A percentile compares a stretch with the other conserved stretches of the same genome.
Evolutionary conservation across 2,797 vertebrate genomes (phyloP).

Genomic region (Fringilla coelebs): DNA sequence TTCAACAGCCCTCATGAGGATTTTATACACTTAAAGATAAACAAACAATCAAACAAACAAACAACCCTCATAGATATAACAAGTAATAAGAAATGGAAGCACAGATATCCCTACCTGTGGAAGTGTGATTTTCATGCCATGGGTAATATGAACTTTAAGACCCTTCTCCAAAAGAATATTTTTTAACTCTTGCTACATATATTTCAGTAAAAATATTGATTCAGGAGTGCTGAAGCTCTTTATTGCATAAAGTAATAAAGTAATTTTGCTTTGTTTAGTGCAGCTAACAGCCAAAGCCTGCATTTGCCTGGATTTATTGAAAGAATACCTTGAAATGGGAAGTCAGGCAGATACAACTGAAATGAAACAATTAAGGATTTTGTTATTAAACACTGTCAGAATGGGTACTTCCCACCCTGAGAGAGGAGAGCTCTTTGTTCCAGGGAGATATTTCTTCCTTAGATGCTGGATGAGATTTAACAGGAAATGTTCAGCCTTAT

Average conservation of each 20-base stretch:
- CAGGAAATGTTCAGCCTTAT: background rate
- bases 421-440: background rate
- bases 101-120: background rate
- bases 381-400: background rate
- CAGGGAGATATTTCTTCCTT: background rate
- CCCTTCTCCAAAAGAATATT: background rate
- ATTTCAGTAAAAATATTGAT: background rate
- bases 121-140: background rate
- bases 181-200: background rate
- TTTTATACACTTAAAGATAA: background rate
- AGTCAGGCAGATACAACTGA: background rate
- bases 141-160: background rate
- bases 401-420: background rate
- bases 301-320: background rate
- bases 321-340: background rate
- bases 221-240: background rate
- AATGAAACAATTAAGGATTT: background rate
- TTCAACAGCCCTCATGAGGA: background rate
- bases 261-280: background rate
- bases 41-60: background rate
- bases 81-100: background rate
- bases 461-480: background rate
- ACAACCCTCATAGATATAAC: rapidly evolving
- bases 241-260: background rate
- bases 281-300: background rate